These are phyloP conservation scores for Chloroclystis v-ata DNA, from an alignment of 2,888 invertebrate species.

Conservation along the genomic window DNA sequence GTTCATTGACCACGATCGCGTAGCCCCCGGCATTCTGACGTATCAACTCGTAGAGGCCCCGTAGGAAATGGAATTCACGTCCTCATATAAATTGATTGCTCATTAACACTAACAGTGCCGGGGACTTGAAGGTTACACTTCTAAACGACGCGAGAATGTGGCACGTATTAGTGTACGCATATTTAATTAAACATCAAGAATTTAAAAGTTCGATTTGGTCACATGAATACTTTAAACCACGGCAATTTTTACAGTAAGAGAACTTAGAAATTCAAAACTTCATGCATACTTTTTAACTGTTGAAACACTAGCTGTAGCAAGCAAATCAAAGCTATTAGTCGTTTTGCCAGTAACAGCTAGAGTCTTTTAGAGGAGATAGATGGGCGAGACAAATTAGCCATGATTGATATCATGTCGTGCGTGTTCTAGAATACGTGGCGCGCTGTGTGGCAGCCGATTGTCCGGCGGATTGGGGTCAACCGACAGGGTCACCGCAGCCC, in stretches of 20 bases:
- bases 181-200: no score
- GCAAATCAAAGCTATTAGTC: no score
- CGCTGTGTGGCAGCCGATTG: constrained; percentile 19
- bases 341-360: no score
- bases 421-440: constrained; percentile 31
- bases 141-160: neutral
- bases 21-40: neutral
- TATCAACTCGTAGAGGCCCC: constrained; percentile 6
- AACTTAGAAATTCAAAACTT: no score
- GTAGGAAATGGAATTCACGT: constrained; percentile 15
- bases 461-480: constrained; percentile 36
- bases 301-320: no score
- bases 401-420: constrained; percentile 29
- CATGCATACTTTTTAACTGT: no score
- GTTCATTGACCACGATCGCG: constrained; percentile 38
- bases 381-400: constrained; percentile 21
- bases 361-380: no score
- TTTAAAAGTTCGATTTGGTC: no score
- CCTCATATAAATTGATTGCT: constrained; percentile 19
- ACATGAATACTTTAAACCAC: no score
- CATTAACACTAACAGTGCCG: constrained; percentile 14
- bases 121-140: constrained; percentile 16
- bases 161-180: no score
- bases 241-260: no score
- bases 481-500: constrained; percentile 38